These are phyloP conservation scores for Stratiolaelaps scimitus DNA, from an alignment of 1,140 invertebrate species.

Conservation along the genomic window DNA sequence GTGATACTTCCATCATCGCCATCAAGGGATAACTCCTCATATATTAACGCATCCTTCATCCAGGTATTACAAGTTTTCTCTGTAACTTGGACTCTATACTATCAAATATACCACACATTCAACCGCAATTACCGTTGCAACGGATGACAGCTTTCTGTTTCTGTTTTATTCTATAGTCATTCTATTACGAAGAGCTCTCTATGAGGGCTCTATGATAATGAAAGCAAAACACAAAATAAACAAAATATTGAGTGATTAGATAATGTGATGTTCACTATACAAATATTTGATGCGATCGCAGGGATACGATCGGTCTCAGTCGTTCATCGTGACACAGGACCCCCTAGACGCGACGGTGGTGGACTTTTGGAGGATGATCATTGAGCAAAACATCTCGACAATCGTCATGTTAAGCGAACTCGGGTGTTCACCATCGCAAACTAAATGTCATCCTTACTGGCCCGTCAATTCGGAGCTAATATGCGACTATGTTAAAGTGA, in stretches of 20 bases:
- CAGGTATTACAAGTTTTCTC: no score
- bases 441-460: conserved; percentile 76
- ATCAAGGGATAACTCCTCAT: conserved; percentile 73
- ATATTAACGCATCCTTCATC: conserved; percentile 93
- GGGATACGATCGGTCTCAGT: conserved; percentile 79
- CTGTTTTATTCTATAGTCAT: no score
- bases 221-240: no score
- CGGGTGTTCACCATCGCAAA: conserved; percentile 45
- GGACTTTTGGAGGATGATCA: conserved; percentile 95
- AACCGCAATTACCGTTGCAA: no score
- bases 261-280: no score
- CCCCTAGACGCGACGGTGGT: conserved; percentile 70
- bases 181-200: no score
- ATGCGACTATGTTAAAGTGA: conserved; percentile 68
- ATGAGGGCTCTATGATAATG: no score
- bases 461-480: conserved; percentile 58
- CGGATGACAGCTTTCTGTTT: no score
- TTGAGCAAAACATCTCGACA: conserved; percentile 75
- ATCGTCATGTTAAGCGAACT: conserved; percentile 90
- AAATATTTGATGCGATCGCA: conserved; percentile 36
- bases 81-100: no score
- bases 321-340: conserved; percentile 90
- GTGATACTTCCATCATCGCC: conserved; percentile 68
- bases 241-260: no score
- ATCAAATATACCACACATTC: no score